Conservation (phyloP, 2,888 invertebrate genomes). For the Lithophane leautieri region DNA sequence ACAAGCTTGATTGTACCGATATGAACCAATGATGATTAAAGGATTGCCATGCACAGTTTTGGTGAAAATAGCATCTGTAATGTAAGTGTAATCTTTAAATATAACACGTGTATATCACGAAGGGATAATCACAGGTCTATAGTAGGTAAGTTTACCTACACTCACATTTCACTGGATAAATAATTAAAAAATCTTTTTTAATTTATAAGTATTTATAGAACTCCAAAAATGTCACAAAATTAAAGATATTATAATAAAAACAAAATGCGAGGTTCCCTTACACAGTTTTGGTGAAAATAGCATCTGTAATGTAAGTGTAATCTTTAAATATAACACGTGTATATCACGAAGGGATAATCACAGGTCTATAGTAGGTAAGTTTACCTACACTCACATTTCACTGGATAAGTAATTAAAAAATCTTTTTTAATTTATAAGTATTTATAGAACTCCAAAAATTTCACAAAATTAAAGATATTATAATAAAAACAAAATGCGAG, state of each 20-base stretch:
- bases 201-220: too few relatives aligned
- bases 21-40: slow-evolving; percentile 2
- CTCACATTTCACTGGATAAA: neutral
- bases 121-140: neutral
- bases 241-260: too few relatives aligned
- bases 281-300: too few relatives aligned
- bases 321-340: too few relatives aligned
- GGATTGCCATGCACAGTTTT: slow-evolving; percentile 13
- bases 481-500: neutral
- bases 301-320: too few relatives aligned
- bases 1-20: slow-evolving; percentile 15
- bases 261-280: too few relatives aligned
- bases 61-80: slow-evolving; percentile 10
- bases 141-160: too few relatives aligned
- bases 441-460: neutral
- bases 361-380: too few relatives aligned
- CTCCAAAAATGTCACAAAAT: too few relatives aligned
- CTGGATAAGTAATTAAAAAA: neutral
- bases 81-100: neutral
- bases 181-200: too few relatives aligned
- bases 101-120: neutral
- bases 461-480: neutral
- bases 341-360: too few relatives aligned
- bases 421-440: neutral
- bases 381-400: too few relatives aligned